A percentile compares a stretch with the other conserved stretches of the same genome.
Evolutionary conservation across 2,797 vertebrate genomes (phyloP).

Genomic region (Gallinago solitaria): DNA sequence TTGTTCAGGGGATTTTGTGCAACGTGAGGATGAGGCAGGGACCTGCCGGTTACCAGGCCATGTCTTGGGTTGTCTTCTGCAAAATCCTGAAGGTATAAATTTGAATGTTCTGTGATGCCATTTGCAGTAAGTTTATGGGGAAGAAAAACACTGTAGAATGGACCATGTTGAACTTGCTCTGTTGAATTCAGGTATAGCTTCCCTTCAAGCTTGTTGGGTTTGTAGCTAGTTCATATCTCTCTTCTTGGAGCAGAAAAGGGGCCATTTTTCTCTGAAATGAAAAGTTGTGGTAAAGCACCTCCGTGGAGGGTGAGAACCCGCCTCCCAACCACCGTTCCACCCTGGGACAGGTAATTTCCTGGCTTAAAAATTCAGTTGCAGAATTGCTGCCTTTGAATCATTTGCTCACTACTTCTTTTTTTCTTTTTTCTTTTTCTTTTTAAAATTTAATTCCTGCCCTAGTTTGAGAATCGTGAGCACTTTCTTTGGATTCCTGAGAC

Average conservation of each 20-base stretch:
- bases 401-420: neutral
- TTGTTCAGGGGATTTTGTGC: neutral
- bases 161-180: neutral
- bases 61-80: neutral
- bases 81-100: neutral
- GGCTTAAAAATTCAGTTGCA: neutral
- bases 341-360: neutral
- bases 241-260: neutral
- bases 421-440: too few relatives aligned
- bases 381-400: neutral
- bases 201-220: neutral
- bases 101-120: neutral
- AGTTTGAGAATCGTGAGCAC: accelerated
- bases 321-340: neutral
- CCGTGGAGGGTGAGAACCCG: accelerated
- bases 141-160: neutral
- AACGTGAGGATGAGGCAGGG: neutral
- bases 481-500: neutral
- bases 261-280: neutral
- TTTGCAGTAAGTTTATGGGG: neutral
- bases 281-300: neutral
- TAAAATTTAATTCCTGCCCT: neutral
- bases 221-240: neutral
- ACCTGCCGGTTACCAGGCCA: neutral
- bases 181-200: neutral